Conservation (phyloP, 2,113 vertebrate genomes). For the Lampris megalopsis region DNA sequence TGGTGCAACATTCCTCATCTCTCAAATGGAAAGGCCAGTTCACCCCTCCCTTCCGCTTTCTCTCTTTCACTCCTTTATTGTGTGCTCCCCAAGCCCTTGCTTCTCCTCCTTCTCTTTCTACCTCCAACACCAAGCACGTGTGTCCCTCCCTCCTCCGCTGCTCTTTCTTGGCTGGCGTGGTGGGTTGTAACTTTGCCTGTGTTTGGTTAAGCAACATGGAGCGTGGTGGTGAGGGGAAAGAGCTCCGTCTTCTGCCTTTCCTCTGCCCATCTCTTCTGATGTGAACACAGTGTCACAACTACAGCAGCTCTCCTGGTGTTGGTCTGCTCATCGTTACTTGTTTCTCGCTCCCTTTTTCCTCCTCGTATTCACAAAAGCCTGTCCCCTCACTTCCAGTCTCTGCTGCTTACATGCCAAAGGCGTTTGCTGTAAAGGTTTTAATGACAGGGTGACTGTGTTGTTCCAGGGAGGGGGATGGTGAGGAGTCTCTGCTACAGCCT, state of each 20-base stretch:
- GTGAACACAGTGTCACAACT: not conserved
- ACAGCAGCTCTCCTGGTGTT: constrained; percentile 24
- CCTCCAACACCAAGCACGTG: constrained; percentile 33
- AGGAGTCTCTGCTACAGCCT: too few species aligned
- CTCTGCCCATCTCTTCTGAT: constrained; percentile 3
- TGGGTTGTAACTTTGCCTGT: constrained; percentile 17
- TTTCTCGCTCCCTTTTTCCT: constrained; percentile 12
- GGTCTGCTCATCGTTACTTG: constrained; percentile 40
- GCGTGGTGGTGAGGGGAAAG: constrained; percentile 13
- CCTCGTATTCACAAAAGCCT: not conserved
- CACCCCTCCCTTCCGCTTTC: constrained; percentile 39
- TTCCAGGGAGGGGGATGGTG: constrained; percentile 38
- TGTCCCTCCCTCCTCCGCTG: constrained; percentile 44
- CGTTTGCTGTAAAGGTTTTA: constrained; percentile 32
- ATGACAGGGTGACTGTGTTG: constrained; percentile 41
- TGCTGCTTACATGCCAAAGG: constrained; percentile 36
- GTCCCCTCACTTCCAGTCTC: constrained; percentile 2
- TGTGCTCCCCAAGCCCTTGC: constrained; percentile 34
- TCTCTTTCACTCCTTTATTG: constrained; percentile 61
- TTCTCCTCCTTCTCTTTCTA: constrained; percentile 34
- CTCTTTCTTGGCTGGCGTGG: constrained; percentile 47
- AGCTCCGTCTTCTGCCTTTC: constrained; percentile 11
- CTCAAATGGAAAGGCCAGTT: constrained; percentile 70
- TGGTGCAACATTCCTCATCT: constrained; percentile 73
- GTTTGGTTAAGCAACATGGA: constrained; percentile 46